Conservation (phyloP, 2,113 vertebrate species). For the Grus americana region DNA sequence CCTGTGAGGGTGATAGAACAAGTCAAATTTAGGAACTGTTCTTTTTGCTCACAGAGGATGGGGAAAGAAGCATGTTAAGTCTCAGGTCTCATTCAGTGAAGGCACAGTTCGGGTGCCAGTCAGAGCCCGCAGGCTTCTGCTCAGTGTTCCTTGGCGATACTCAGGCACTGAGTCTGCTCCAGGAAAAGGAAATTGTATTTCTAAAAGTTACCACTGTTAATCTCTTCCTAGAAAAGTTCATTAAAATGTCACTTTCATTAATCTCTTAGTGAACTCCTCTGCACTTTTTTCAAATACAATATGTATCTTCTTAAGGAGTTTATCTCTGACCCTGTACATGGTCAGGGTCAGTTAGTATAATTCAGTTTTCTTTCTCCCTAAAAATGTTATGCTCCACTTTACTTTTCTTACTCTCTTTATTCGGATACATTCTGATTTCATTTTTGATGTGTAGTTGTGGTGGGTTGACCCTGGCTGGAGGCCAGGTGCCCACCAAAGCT, state of each 20-base stretch:
- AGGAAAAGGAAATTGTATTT: neutral
- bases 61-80: neutral
- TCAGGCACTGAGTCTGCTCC: neutral
- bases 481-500: too few species aligned
- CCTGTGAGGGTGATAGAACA: neutral
- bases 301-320: neutral
- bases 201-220: neutral
- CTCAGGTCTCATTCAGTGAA: neutral
- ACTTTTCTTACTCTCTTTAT: neutral
- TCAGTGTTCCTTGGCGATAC: neutral
- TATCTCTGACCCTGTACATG: neutral
- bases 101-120: neutral
- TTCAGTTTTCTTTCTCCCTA: neutral
- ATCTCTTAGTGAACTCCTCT: neutral
- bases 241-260: slow-evolving; percentile 4
- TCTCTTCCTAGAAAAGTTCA: neutral
- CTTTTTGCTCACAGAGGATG: neutral
- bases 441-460: neutral
- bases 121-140: neutral
- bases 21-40: neutral
- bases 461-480: too few species aligned
- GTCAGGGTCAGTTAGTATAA: neutral
- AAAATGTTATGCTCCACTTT: neutral
- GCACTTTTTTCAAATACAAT: neutral
- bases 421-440: neutral